Base-by-base conservation (phyloP, 1,140 invertebrate species). In the Telenomus remus region DNA sequence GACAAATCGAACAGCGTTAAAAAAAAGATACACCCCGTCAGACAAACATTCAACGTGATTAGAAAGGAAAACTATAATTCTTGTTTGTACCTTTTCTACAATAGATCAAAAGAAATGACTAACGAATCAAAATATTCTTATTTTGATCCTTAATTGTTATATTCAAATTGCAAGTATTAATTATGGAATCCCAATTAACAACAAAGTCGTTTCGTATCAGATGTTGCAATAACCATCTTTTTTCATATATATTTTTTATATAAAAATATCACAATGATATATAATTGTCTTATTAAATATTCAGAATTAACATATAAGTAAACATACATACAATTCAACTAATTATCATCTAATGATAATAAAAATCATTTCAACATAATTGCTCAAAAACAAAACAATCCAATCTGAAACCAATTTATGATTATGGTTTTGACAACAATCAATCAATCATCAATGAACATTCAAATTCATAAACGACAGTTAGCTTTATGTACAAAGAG, bases 151-250 rank as follows among this genome's bases (percentile, higher is more conserved):
- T 6, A 6, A 27, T 27, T 55, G n/a, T n/a, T n/a, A 50, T 39
- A 43, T 44, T 11, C 13, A 14, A 27, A 6, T 6, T 27, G 19
- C 1, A 27, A 27, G 19, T 27, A 27, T 27, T 27, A 39, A 60
- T 33, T 12, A 11, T 42, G 14, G 12, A 48, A 49, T 50, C 54
- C 4, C 15, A 54, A 42, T 12, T 46, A 37, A 46, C n/a, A 11
- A 39, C 6, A 66, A 73, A 73, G 70, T 73, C 70, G 70, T 73
- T 73, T 73, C 34, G 70, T 61, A 73, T 73, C 70, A 53, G 39
- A 61, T 53, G 34, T 53, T 48, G 15, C 16, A 56, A 43, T 10
- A 60, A 8, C 12, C 37, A 49, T 55, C 51, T 71, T 57, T 60
- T 54, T 63, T 15, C 1, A 53, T 19, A 59, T 64, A 51, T 10